Percentiles rank a stretch among this genome's conserved stretches.
These are phyloP conservation scores for Cherax destructor DNA, from an alignment of 1,140 invertebrate species.

Conservation along the genomic window DNA sequence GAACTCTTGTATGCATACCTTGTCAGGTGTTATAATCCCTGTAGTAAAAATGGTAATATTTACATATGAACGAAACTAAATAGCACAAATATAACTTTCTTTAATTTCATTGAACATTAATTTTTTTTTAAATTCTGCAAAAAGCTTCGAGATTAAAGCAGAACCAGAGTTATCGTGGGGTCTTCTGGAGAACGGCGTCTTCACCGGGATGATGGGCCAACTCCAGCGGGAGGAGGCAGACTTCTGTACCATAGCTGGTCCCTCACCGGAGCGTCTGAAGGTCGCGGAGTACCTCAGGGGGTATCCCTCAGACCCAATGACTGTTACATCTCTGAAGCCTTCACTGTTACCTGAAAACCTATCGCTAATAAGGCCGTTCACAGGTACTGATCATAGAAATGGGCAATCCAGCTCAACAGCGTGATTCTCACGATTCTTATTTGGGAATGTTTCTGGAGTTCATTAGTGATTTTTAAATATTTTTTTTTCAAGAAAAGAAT, in stretches of 20 bases:
- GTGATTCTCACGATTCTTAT: no score
- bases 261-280: background rate
- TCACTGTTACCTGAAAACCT: background rate
- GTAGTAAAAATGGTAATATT: no score
- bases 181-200: background rate
- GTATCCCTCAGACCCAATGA: constrained; percentile 10
- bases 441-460: no score
- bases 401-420: no score
- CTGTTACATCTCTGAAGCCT: constrained; percentile 7
- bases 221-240: constrained; percentile 10
- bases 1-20: no score
- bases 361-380: constrained; percentile 12
- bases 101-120: no score
- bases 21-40: no score
- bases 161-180: background rate
- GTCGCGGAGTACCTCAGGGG: constrained; percentile 9
- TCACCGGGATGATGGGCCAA: constrained; percentile 15
- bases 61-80: no score
- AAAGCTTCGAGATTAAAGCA: background rate
- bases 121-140: no score
- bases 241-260: constrained; percentile 14
- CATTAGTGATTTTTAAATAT: no score
- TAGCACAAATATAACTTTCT: no score
- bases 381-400: background rate
- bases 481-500: no score